phyloP scores from a whole-genome alignment of 2,797 vertebrate genomes.

The Brachyrhaphis roseni region DNA sequence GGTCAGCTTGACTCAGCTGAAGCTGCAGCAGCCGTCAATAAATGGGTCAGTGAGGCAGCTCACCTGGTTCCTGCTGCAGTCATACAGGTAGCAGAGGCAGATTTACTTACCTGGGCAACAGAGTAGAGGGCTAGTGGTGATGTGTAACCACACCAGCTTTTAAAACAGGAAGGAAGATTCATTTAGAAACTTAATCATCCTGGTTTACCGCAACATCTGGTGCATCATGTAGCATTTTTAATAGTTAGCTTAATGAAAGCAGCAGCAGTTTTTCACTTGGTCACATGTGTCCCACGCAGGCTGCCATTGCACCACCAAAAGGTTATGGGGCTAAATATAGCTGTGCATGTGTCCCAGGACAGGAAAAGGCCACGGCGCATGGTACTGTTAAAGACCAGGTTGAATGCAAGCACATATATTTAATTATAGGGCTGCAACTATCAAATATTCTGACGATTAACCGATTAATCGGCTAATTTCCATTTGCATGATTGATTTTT shows the following conservation, averaged over 20 bases:
- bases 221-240: background rate
- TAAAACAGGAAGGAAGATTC: background rate
- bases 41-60: background rate
- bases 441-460: too few relatives aligned
- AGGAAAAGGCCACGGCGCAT: constrained; percentile 43
- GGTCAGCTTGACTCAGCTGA: background rate
- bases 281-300: constrained; percentile 10
- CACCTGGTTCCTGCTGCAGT: background rate
- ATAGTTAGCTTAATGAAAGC: background rate
- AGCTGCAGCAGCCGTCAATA: background rate
- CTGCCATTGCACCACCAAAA: constrained; percentile 61
- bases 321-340: constrained; percentile 77
- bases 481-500: too few relatives aligned
- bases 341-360: constrained; percentile 55
- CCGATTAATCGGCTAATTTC: too few relatives aligned
- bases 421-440: background rate
- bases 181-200: background rate
- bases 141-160: constrained; percentile 6
- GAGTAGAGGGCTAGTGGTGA: constrained; percentile 2
- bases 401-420: background rate
- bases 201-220: background rate
- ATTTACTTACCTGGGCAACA: background rate
- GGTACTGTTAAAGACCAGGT: background rate
- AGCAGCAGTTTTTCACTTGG: constrained; percentile 16
- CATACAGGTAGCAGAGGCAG: background rate